phyloP scores from a whole-genome alignment of 2,113 vertebrate species.

The Empidonax alnorum region DNA sequence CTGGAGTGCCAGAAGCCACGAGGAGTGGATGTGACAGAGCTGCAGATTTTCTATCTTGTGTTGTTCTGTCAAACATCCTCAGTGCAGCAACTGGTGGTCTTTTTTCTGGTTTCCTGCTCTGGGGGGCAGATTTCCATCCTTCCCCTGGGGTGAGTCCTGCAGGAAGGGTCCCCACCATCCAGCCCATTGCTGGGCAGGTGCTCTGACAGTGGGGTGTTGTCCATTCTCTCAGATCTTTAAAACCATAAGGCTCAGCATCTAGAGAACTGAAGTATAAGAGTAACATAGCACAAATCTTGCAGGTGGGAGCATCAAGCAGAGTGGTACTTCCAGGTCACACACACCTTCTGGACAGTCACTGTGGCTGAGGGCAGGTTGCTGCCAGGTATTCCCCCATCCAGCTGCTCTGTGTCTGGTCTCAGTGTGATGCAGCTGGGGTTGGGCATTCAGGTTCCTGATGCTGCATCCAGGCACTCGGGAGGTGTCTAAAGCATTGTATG shows the following conservation, averaged over 20 bases:
- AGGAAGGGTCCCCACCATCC: background rate
- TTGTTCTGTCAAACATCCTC: background rate
- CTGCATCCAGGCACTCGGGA: background rate
- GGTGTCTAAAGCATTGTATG: background rate
- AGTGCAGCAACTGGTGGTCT: background rate
- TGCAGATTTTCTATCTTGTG: background rate
- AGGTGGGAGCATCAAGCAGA: background rate
- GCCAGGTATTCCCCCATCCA: background rate
- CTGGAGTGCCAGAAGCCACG: fast-evolving
- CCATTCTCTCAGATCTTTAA: background rate
- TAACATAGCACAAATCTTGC: background rate
- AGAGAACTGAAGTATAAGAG: background rate
- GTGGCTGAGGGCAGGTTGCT: background rate
- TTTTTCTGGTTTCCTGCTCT: background rate
- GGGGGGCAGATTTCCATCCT: background rate
- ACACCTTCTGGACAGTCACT: background rate
- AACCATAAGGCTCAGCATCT: background rate
- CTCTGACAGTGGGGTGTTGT: background rate
- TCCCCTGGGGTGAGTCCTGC: background rate
- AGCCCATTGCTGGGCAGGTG: background rate
- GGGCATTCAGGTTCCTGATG: fast-evolving
- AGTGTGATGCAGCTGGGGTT: fast-evolving
- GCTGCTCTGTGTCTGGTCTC: background rate
- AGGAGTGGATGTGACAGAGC: background rate
- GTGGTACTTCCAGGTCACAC: background rate